These are phyloP conservation scores for Neofelis nebulosa DNA, from an alignment of 2,113 vertebrate species.

Conservation along the genomic window DNA sequence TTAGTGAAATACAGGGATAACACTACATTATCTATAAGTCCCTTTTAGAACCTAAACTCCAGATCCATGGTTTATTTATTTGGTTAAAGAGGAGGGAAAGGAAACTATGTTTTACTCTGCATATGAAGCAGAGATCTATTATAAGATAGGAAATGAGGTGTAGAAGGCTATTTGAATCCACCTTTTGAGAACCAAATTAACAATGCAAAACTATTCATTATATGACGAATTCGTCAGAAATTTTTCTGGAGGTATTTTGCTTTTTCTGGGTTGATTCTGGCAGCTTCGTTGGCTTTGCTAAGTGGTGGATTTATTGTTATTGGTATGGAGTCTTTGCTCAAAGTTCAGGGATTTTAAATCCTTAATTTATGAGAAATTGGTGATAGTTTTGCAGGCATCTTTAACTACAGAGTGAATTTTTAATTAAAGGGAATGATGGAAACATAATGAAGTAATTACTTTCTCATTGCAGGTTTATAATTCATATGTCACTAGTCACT, in stretches of 20 bases:
- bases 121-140: not conserved
- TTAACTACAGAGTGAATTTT: conserved; percentile 24
- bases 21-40: not conserved
- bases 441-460: conserved; percentile 56
- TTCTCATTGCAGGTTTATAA: conserved; percentile 45
- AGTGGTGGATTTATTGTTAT: conserved; percentile 10
- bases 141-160: not conserved
- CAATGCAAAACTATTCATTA: not conserved
- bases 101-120: not conserved
- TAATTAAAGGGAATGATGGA: conserved; percentile 46
- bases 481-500: not conserved
- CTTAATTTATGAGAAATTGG: conserved; percentile 14
- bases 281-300: conserved; percentile 28
- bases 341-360: not conserved
- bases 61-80: not conserved
- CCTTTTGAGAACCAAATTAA: not conserved
- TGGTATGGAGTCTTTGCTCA: conserved; percentile 7
- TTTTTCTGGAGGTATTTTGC: not conserved
- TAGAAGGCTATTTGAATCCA: not conserved
- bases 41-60: not conserved
- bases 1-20: not conserved
- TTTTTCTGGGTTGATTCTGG: not conserved
- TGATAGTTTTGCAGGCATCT: conserved; percentile 49
- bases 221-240: not conserved
- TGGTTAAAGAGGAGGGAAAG: not conserved